These are phyloP conservation scores for Eulemur rubriventer DNA, from an alignment of 2,797 vertebrate genomes.

Conservation along the genomic window DNA sequence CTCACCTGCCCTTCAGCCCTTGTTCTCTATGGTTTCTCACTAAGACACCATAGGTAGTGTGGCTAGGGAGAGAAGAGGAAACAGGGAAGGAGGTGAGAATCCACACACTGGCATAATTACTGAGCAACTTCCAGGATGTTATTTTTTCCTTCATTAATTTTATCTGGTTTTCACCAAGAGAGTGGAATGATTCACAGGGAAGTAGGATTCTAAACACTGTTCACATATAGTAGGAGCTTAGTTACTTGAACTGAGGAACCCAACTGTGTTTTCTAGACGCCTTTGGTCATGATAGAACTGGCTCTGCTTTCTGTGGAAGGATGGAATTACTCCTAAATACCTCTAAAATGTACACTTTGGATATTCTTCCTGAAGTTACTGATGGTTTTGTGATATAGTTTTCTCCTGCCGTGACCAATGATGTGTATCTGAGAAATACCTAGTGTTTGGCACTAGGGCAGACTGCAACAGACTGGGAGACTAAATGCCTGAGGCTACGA, in stretches of 20 bases:
- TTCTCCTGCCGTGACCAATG: not conserved
- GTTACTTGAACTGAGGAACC: not conserved
- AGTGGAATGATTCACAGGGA: not conserved
- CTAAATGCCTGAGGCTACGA: not conserved
- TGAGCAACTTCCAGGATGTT: not conserved
- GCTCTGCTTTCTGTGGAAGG: not conserved
- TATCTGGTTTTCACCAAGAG: not conserved
- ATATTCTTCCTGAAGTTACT: not conserved
- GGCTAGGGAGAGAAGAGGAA: not conserved
- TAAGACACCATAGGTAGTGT: not conserved
- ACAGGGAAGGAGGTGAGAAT: not conserved
- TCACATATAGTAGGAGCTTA: not conserved
- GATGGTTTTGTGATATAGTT: not conserved
- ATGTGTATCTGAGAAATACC: not conserved
- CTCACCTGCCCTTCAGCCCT: not conserved
- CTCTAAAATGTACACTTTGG: not conserved
- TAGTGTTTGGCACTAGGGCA: not conserved
- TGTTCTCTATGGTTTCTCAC: not conserved
- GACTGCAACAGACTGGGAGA: not conserved
- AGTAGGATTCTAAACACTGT: conserved; percentile 8
- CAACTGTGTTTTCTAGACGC: not conserved
- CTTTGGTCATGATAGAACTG: not conserved
- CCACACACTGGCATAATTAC: not conserved
- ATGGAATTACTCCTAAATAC: not conserved
- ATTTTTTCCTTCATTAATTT: not conserved